Base-by-base conservation (phyloP, 2,797 vertebrate genomes). In the Decapterus maruadsi region DNA sequence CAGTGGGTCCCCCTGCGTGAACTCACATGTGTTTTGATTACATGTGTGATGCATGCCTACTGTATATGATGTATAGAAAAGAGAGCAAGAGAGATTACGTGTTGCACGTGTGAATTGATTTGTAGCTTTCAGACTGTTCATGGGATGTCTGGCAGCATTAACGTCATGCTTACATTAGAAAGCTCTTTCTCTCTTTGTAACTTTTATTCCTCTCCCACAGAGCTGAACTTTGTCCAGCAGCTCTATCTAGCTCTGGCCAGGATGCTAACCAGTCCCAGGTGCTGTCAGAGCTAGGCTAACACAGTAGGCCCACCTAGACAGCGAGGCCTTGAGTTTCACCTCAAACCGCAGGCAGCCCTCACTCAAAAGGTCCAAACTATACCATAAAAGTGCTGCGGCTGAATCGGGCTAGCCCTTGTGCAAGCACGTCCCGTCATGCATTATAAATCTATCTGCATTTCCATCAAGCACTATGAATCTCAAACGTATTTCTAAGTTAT, bases 241-340 rank as follows among this genome's bases (percentile, higher is more conserved):
- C 79, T 91, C 83, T 60, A 72, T 85, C 70, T 75, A 63, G 62
- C 85, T 69, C 46, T 55, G 81, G 90, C 88, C 89, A 90, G 86
- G 77, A 90, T 87, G 78, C 89, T 95, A 94, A 93, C 90, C 87
- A 92, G 79, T 88, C 81, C 91, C 93, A 93, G 92, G 90, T 93
- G 90, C 79, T 70, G 70, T 51, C 72, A 72, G 58, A 79, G 75
- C 71, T 74, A 75, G 55, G 88, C 85, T 87, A 88, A 87, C 86
- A 82, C 86, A 90, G 80, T 80, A 77, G 78, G 87, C 88, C 85
- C 84, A 93, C 86, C 89, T 90, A 89, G 79, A 86, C 79, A 76
- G 69, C 19, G 11, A 72, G 71, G 65, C 78, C 64, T 90, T 87
- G 79, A 70, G 80, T 90, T 91, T 89, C 82, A 84, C 68, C 80